Evolutionary conservation across 2,113 vertebrate genomes (phyloP).

Genomic region (Ursus arctos): DNA sequence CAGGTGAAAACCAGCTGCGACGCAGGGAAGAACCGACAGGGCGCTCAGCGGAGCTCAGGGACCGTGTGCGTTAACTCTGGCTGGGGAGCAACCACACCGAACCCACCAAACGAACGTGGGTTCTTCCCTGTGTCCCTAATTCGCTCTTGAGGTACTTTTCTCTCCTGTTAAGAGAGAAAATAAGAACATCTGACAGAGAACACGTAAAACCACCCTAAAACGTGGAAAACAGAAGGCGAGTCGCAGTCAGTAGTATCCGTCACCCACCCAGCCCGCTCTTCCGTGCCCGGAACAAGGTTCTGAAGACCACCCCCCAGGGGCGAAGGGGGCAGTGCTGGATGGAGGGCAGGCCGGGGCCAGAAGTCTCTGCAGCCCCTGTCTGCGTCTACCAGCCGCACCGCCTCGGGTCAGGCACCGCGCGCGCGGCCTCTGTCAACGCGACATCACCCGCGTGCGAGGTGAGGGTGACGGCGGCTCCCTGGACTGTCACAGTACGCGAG

Average conservation of each 20-base stretch:
- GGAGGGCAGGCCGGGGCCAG: no score
- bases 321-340: background rate
- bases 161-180: constrained; percentile 69
- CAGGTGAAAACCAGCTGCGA: background rate
- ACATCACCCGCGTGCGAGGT: background rate
- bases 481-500: background rate
- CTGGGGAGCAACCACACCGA: background rate
- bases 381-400: background rate
- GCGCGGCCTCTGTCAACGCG: background rate
- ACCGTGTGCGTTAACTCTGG: background rate
- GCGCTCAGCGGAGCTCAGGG: background rate
- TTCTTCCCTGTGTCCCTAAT: background rate
- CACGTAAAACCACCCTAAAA: background rate
- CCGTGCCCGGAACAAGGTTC: background rate
- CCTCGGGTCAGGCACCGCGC: background rate
- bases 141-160: background rate
- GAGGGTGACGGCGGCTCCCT: background rate
- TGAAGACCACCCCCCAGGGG: background rate
- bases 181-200: background rate
- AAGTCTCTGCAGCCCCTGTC: background rate
- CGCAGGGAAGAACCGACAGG: background rate
- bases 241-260: background rate
- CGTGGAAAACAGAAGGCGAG: background rate
- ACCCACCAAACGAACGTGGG: background rate
- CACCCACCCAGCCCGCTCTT: background rate